Base-by-base conservation (phyloP, 1,140 invertebrate genomes). In the Bombyx mandarina region DNA sequence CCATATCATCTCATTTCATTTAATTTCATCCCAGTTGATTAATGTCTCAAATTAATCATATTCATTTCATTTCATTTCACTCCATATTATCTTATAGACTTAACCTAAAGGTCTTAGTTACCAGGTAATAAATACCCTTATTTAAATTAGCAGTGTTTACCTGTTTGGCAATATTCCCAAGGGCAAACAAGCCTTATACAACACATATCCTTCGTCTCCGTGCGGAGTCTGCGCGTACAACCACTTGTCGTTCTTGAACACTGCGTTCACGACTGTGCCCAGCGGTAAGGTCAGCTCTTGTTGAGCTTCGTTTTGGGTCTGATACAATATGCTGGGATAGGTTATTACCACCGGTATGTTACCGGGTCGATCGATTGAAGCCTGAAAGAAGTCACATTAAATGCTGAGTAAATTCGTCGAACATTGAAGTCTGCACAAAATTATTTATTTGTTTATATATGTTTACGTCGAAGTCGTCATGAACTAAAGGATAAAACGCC, bases 171-270 rank as follows among this genome's bases (percentile, higher is more conserved):
- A 70, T 62, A 93, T 93, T 51, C 93, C 93, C 44, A 95, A 67
- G 0, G 94, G 94, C 52, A 95, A 70, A 71, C 94, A 95, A 3
- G 93, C 91, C 7, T 89, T 88, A 62, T 94, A 95, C 45, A 92
- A 89, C 18, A 95, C 92, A 61, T 95, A 94, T 0, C 94, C 94
- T 75, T 95, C 94, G 58, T 94, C 91, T 0, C 90, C 92, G 62
- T 94, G 93, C 2, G 94, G 93, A 1, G 94, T 95, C 75, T 95
- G 94, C 1, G 94, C 93, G 68, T 95, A 95, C 2, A 96, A 75
- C 94, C 94, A 96, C 63, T 91, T 90, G 63, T 93, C 91, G 66
- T 94, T 95, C 79, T 94, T 94, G 77, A 95, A 96, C 6, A 95
- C 91, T 0, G 94, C 94, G 73, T 95, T 96, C 0, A 96, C 93